Conservation (phyloP, 2,888 invertebrate genomes). For the Eurytoma californica region DNA sequence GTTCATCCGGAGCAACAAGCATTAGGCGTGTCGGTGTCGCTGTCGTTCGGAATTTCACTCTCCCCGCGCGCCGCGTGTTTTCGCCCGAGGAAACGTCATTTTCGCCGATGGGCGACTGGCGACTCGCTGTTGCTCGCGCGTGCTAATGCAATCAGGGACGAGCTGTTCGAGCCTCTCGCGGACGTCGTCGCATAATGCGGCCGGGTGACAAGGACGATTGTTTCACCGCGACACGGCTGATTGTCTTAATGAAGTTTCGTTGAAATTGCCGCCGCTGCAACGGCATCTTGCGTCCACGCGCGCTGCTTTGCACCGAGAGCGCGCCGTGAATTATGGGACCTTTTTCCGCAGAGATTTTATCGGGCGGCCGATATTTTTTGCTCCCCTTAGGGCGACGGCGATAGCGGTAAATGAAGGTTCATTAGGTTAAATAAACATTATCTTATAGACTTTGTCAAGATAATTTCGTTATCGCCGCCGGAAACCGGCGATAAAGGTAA, state of each 20-base stretch:
- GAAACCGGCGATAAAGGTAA: too few species aligned
- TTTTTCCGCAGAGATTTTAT: too few species aligned
- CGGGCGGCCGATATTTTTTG: too few species aligned
- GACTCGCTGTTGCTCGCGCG: background rate
- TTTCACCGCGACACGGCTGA: constrained; percentile 21
- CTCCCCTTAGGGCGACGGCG: too few species aligned
- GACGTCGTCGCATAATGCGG: background rate
- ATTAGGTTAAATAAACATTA: too few species aligned
- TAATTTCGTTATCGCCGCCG: too few species aligned
- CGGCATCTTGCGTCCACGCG: too few species aligned
- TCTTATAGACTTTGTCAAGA: too few species aligned
- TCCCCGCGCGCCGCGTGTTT: constrained; percentile 7
- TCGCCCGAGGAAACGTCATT: constrained; percentile 21
- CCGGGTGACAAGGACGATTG: constrained; percentile 30
- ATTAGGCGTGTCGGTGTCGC: constrained; percentile 31
- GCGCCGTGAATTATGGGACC: too few species aligned
- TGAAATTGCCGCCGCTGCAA: constrained; percentile 12
- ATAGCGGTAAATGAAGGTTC: too few species aligned
- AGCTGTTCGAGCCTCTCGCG: background rate
- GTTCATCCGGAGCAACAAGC: constrained; percentile 1
- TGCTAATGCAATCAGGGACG: constrained; percentile 33
- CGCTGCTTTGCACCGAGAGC: too few species aligned
- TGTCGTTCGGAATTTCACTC: constrained; percentile 2
- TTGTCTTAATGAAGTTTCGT: constrained; percentile 41
- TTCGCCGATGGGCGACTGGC: constrained; percentile 5